Evolutionary conservation across 2,888 invertebrate genomes (phyloP).

Genomic region (Ophraella communa): DNA sequence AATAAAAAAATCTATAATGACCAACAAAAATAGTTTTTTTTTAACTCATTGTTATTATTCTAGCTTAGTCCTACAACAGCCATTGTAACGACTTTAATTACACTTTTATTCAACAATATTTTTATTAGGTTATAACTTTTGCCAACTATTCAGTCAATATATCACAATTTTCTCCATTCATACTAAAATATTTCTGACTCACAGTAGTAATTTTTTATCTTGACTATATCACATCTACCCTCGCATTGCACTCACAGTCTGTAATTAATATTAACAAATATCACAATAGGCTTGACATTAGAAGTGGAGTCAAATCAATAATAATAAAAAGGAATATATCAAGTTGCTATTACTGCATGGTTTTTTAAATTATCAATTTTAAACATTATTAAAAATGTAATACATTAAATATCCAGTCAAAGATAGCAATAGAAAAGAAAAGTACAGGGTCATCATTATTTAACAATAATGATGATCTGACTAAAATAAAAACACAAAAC

Average conservation of each 20-base stretch:
- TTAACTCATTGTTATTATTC: not conserved
- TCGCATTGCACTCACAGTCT: conserved; percentile 55
- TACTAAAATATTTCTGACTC: conserved; percentile 34
- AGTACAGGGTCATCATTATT: too few species aligned
- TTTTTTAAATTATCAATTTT: not conserved
- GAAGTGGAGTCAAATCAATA: not conserved
- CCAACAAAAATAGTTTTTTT: not conserved
- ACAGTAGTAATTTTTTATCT: conserved; percentile 29
- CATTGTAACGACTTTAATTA: not conserved
- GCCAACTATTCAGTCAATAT: not conserved
- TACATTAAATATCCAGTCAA: too few species aligned
- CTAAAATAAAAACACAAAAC: too few species aligned
- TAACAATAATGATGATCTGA: too few species aligned
- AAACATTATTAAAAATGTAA: not conserved
- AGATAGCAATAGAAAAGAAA: too few species aligned
- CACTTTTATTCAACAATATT: not conserved
- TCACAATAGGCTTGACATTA: conserved; percentile 55
- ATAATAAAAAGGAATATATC: not conserved
- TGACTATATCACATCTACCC: conserved; percentile 53
- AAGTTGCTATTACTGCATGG: not conserved
- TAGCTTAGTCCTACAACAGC: too few species aligned
- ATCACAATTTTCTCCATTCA: conserved; percentile 31
- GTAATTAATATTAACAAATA: conserved; percentile 50
- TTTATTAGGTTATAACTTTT: not conserved
- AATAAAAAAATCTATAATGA: not conserved